Conservation (phyloP, 2,888 invertebrate genomes). For the Elmis aenea region DNA sequence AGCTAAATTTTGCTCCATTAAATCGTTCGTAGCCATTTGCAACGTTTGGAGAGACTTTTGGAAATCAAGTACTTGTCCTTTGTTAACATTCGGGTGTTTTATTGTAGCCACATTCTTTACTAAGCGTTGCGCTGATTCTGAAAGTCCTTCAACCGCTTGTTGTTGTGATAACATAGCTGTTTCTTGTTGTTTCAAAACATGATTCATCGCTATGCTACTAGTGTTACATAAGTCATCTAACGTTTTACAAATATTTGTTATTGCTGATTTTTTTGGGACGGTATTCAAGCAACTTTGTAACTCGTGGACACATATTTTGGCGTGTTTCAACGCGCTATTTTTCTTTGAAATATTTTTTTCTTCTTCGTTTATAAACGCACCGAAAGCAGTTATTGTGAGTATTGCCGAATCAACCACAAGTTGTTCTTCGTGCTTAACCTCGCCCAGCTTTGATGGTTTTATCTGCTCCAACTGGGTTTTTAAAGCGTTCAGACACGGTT, state of each 20-base stretch:
- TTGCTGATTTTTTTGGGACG: constrained; percentile 6
- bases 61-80: constrained; percentile 29
- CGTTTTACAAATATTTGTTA: constrained; percentile 2
- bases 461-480: too few relatives aligned
- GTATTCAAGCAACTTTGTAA: constrained; percentile 6
- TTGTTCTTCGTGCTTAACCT: constrained; percentile 11
- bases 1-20: constrained; percentile 32
- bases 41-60: constrained; percentile 38
- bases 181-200: constrained; percentile 23
- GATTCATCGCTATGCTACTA: constrained; percentile 1
- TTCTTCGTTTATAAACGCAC: constrained; percentile 3
- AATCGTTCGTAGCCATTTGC: constrained; percentile 40
- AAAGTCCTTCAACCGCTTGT: constrained; percentile 31
- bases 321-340: constrained; percentile 6
- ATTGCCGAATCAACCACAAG: constrained; percentile 4
- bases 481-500: too few relatives aligned
- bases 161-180: constrained; percentile 26
- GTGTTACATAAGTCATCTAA: constrained; percentile 3
- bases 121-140: constrained; percentile 35
- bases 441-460: too few relatives aligned
- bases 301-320: constrained; percentile 9
- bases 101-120: constrained; percentile 37
- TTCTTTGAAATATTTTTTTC: background rate
- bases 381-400: constrained; percentile 3
- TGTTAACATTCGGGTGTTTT: constrained; percentile 33